phyloP scores from a whole-genome alignment of 2,888 invertebrate genomes.

The Pachydiplax longipennis region DNA sequence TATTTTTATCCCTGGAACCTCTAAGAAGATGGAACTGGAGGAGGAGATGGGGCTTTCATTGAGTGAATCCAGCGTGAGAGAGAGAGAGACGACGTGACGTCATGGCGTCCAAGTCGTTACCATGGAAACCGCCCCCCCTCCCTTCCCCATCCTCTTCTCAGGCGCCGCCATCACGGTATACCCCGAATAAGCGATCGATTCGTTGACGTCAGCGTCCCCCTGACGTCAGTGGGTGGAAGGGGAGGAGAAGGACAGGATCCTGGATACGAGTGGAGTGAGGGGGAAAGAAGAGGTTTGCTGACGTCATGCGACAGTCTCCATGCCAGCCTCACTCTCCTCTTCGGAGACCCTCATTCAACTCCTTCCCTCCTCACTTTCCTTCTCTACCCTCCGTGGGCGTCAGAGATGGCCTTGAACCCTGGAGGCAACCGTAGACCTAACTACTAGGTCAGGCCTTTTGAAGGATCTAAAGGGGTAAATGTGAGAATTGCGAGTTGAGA shows the following conservation, averaged over 20 bases:
- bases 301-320: conserved; percentile 12
- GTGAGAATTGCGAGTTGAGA: background rate
- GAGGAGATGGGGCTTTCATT: background rate
- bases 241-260: background rate
- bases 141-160: background rate
- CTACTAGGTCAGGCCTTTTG: conserved; percentile 32
- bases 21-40: background rate
- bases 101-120: conserved; percentile 20
- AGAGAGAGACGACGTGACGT: background rate
- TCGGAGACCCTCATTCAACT: conserved; percentile 16
- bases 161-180: background rate
- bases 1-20: background rate
- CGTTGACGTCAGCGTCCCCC: conserved; percentile 12
- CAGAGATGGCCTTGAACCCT: conserved; percentile 27
- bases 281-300: background rate
- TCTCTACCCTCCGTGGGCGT: background rate
- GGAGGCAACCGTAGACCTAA: conserved; percentile 13
- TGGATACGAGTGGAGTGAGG: background rate
- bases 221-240: conserved; percentile 15
- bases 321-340: background rate
- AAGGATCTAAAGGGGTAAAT: background rate
- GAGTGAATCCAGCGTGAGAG: background rate
- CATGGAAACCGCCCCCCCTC: background rate
- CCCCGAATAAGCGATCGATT: background rate
- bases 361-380: background rate